These are phyloP conservation scores for Epinephelus cyanopodus DNA, from an alignment of 2,113 vertebrate genomes.

Conservation along the genomic window DNA sequence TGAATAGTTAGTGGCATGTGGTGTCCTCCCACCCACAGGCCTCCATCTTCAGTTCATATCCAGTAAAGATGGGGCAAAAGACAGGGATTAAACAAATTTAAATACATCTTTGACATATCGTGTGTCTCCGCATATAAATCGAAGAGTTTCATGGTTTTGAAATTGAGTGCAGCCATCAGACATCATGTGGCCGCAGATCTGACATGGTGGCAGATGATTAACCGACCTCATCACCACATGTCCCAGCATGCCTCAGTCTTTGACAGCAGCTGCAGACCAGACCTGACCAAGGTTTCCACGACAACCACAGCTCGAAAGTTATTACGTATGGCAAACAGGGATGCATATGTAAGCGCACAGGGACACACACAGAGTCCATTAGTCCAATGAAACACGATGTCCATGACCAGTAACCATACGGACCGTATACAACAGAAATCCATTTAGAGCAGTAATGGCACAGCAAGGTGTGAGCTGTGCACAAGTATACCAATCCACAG, in stretches of 20 bases:
- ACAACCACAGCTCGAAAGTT: slow-evolving; percentile 53
- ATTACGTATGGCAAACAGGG: slow-evolving; percentile 29
- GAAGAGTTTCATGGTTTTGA: neutral
- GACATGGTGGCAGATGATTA: slow-evolving; percentile 50
- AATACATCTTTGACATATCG: neutral
- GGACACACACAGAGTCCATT: slow-evolving; percentile 26
- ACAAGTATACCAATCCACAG: slow-evolving; percentile 3
- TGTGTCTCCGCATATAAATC: neutral
- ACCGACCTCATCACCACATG: slow-evolving; percentile 28
- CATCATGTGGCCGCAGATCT: slow-evolving; percentile 1
- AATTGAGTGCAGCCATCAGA: slow-evolving; percentile 9
- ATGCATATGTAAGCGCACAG: slow-evolving; percentile 16
- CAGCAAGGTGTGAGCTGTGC: slow-evolving; percentile 7
- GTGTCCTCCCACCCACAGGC: slow-evolving; percentile 3
- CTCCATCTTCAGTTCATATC: neutral
- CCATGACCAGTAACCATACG: slow-evolving; percentile 1
- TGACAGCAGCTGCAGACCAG: slow-evolving; percentile 69
- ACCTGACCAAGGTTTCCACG: slow-evolving; percentile 65
- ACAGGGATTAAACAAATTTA: neutral
- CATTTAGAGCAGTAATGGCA: slow-evolving; percentile 20
- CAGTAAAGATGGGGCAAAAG: neutral
- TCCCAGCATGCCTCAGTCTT: slow-evolving; percentile 62
- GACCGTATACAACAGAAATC: slow-evolving; percentile 11
- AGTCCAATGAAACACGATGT: slow-evolving; percentile 8
- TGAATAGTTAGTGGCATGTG: neutral